Percentiles rank a stretch among this genome's conserved stretches.
These are phyloP conservation scores for Pantelozetes paolii DNA, from an alignment of 2,888 invertebrate genomes.

Conservation along the genomic window DNA sequence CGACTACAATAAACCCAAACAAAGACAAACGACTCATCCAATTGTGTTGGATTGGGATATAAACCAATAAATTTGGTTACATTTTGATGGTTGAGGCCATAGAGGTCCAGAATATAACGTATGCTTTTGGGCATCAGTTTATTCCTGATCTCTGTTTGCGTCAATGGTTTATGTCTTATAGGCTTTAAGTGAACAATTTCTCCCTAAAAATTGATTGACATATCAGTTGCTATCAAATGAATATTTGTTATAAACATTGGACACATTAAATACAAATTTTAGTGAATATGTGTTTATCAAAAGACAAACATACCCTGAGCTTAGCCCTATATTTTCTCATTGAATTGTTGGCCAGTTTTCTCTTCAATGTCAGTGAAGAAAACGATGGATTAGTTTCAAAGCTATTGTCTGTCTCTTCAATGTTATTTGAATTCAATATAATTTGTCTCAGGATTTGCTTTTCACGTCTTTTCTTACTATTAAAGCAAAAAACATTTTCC, in stretches of 20 bases:
- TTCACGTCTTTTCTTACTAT: too few relatives aligned
- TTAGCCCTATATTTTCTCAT: too few relatives aligned
- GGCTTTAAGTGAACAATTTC: background rate
- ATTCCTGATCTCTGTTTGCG: background rate
- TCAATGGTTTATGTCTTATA: background rate
- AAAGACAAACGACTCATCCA: background rate
- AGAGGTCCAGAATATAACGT: background rate
- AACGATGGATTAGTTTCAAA: too few relatives aligned
- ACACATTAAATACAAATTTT: background rate
- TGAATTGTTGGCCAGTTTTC: too few relatives aligned
- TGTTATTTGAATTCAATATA: too few relatives aligned
- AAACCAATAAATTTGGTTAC: conserved; percentile 20
- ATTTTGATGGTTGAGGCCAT: background rate
- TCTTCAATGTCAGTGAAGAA: too few relatives aligned
- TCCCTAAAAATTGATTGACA: background rate
- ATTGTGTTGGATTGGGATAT: background rate
- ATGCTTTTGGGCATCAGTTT: background rate
- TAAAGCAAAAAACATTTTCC: too few relatives aligned
- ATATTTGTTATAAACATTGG: background rate
- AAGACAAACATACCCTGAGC: too few relatives aligned
- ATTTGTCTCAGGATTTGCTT: too few relatives aligned
- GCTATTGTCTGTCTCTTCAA: too few relatives aligned
- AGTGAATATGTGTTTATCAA: background rate
- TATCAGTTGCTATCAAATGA: background rate
- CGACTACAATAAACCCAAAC: conserved; percentile 83